A percentile compares a stretch with the other conserved stretches of the same genome.
phyloP scores from a whole-genome alignment of 2,888 invertebrate genomes.

The Prenolepis imparis region DNA sequence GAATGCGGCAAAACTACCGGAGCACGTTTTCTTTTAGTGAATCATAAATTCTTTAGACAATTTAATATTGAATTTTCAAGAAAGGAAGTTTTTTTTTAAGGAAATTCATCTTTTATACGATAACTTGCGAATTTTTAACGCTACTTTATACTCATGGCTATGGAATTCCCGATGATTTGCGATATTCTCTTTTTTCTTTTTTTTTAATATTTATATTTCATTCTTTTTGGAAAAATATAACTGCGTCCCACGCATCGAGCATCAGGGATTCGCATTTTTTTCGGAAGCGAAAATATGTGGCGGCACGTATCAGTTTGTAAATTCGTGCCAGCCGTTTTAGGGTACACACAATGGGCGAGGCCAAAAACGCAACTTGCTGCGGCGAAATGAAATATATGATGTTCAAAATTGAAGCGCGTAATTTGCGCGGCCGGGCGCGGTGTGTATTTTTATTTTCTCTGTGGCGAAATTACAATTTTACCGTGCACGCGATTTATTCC shows the following conservation, averaged over 20 bases:
- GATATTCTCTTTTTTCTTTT: constrained; percentile 42
- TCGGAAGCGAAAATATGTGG: constrained; percentile 57
- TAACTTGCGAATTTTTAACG: background rate
- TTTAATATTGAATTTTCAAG: background rate
- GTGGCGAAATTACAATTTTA: constrained; percentile 58
- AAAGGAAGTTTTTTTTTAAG: background rate
- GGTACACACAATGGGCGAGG: constrained; percentile 51
- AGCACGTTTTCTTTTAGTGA: background rate
- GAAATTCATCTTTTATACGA: background rate
- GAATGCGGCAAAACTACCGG: background rate
- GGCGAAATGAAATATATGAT: constrained; percentile 58
- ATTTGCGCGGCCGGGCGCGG: constrained; percentile 55
- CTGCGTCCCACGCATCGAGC: constrained; percentile 45
- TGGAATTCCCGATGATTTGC: constrained; percentile 23
- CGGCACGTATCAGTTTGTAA: constrained; percentile 57
- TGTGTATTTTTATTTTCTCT: constrained; percentile 56
- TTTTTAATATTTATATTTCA: constrained; percentile 39
- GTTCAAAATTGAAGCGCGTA: constrained; percentile 58
- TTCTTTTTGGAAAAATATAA: constrained; percentile 44
- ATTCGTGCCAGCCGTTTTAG: constrained; percentile 57
- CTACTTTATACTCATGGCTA: background rate
- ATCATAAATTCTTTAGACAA: background rate
- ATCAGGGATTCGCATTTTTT: constrained; percentile 54
- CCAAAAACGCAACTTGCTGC: constrained; percentile 57
- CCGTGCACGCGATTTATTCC: constrained; percentile 56